phyloP scores from a whole-genome alignment of 2,888 invertebrate genomes.

The Oscheius sp. region DNA sequence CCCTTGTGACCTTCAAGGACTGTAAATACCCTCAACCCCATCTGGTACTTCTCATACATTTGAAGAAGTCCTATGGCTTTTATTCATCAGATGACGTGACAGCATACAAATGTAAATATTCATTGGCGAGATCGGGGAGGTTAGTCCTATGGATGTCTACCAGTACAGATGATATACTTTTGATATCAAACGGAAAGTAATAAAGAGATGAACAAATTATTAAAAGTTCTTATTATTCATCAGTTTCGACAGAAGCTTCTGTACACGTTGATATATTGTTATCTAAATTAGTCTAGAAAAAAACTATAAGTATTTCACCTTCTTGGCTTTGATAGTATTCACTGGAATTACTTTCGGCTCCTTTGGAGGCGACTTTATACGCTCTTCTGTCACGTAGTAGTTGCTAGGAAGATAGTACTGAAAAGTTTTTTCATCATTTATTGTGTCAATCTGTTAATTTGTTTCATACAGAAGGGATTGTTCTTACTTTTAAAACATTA shows the following conservation, averaged over 20 bases:
- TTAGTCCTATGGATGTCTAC: background rate
- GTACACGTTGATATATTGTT: background rate
- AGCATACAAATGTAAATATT: background rate
- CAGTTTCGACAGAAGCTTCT: conserved; percentile 17
- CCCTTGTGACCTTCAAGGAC: conserved; percentile 1
- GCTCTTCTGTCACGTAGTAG: conserved; percentile 9
- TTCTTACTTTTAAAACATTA: too few relatives aligned
- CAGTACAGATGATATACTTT: conserved; percentile 22
- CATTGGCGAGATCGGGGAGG: conserved; percentile 2
- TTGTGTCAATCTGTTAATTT: background rate
- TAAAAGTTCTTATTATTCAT: conserved; percentile 3
- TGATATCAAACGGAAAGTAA: background rate
- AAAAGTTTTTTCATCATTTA: background rate
- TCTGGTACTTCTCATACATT: background rate
- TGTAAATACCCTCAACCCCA: background rate
- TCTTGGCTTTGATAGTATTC: background rate
- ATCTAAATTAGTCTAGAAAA: background rate
- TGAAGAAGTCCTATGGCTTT: too few relatives aligned
- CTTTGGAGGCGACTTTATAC: background rate
- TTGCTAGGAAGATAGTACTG: conserved; percentile 6
- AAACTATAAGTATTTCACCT: background rate
- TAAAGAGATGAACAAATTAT: background rate
- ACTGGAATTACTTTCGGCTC: background rate
- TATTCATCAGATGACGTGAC: too few relatives aligned
- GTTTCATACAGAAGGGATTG: too few relatives aligned